These are phyloP conservation scores for Oenanthe melanoleuca DNA, from an alignment of 2,113 vertebrate species.

Conservation along the genomic window DNA sequence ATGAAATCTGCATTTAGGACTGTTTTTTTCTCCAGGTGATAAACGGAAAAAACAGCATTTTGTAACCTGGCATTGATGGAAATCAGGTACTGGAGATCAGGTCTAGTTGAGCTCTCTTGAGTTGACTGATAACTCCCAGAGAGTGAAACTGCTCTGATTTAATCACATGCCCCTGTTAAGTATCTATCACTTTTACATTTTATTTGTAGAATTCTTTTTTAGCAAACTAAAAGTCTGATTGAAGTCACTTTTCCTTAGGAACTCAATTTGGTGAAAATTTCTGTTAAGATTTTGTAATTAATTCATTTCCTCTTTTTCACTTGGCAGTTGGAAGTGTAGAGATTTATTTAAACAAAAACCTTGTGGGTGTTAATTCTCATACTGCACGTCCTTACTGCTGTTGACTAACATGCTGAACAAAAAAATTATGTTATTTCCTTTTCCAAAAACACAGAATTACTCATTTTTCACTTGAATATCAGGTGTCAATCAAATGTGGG, in stretches of 20 bases:
- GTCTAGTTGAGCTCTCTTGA: neutral
- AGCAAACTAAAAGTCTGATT: neutral
- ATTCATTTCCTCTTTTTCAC: neutral
- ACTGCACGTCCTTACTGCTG: neutral
- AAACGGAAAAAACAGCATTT: neutral
- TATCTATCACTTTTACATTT: neutral
- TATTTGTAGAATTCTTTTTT: neutral
- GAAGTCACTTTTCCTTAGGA: neutral
- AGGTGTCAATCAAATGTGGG: constrained; percentile 20
- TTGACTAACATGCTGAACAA: neutral
- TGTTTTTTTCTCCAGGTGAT: neutral
- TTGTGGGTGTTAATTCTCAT: neutral
- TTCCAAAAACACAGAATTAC: neutral
- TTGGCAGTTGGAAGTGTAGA: neutral
- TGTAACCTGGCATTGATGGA: neutral
- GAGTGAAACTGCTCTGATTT: neutral
- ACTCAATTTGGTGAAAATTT: neutral
- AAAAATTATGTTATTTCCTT: neutral
- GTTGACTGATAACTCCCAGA: neutral
- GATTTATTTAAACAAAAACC: neutral
- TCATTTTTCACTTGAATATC: constrained; percentile 35
- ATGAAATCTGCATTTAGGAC: neutral
- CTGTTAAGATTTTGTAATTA: neutral
- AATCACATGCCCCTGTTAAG: neutral
- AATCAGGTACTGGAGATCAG: neutral